Evolutionary conservation across 2,113 vertebrate genomes (phyloP), one percentile per base, ranked within the genome.

Genomic region (Panurus biarmicus): DNA sequence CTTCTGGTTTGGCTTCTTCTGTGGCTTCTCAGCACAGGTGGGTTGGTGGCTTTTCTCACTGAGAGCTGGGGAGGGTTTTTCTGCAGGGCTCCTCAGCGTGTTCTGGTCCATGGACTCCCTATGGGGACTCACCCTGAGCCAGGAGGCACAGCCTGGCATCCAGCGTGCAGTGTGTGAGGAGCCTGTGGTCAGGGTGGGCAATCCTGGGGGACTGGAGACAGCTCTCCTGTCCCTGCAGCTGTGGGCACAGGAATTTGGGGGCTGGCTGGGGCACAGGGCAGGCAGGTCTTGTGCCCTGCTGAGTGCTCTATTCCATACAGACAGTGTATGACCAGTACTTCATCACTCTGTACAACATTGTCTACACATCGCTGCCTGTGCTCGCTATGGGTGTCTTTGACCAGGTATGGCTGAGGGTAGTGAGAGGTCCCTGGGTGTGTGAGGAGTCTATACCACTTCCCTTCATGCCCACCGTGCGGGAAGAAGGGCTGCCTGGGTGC

Each of bases 1-100:
- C 96, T 99, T 99, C 97, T 99, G 99, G 99, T 99, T 99, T 10
- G 99, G 99, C 78, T 99, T 99, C 98, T 99, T 99, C 97, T 99
- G 99, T 0, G 99, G 99, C 79, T 99, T 99, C 96, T 99, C 99
- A 0, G 99, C 99, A 9, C 99, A 99, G 99, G 99, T 99, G 85
- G 0, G 21, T 75, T 22, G 25, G 60, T 21, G 35, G 42, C n/a
- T 48, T 13, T 61, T 28, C 2, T 4, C 1, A 2, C 40, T 14
- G 7, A 0, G 23, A 29, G 29, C 28, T 28, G 78, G 38, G 48
- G 44, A 7, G 35, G 35, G 16, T 62, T 85, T 71, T 11, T 35
- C 60, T 13, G 12, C 1, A 4, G 48, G 65, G 20, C 26, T 14
- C 17, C n/a, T 36, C 6, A 1, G 15, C 2, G 0, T 22, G 26